Conservation (phyloP, 2,113 vertebrate genomes). For the Dasyornis broadbenti region DNA sequence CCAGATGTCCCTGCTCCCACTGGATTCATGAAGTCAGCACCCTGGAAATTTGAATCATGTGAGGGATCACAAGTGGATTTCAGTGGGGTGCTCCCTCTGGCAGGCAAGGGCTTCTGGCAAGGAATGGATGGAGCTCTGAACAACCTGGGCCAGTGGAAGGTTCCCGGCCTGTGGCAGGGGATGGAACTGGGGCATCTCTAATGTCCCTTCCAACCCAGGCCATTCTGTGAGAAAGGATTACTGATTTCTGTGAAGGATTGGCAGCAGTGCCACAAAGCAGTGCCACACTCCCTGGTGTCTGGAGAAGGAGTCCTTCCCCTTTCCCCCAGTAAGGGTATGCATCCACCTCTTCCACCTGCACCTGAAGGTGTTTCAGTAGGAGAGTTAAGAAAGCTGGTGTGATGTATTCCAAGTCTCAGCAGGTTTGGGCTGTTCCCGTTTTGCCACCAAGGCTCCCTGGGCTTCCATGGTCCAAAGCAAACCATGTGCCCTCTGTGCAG, state of each 20-base stretch:
- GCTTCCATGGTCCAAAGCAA: not conserved
- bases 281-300: not conserved
- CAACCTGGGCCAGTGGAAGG: not conserved
- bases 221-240: not conserved
- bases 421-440: not conserved
- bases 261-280: not conserved
- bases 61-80: not conserved
- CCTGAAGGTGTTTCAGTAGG: not conserved
- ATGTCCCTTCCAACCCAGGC: not conserved
- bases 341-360: not conserved
- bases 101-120: not conserved
- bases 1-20: not conserved
- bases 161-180: not conserved
- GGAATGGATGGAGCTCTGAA: not conserved
- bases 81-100: not conserved
- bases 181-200: not conserved
- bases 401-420: not conserved
- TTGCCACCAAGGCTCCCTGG: not conserved
- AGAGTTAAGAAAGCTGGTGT: not conserved
- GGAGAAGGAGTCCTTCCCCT: not conserved
- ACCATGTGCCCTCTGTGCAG: not conserved
- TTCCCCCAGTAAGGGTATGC: not conserved
- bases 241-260: not conserved
- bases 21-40: not conserved
- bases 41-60: not conserved